Conservation (phyloP, 35 echinoderm and acorn worm species). For the Chiridota heheva region DNA sequence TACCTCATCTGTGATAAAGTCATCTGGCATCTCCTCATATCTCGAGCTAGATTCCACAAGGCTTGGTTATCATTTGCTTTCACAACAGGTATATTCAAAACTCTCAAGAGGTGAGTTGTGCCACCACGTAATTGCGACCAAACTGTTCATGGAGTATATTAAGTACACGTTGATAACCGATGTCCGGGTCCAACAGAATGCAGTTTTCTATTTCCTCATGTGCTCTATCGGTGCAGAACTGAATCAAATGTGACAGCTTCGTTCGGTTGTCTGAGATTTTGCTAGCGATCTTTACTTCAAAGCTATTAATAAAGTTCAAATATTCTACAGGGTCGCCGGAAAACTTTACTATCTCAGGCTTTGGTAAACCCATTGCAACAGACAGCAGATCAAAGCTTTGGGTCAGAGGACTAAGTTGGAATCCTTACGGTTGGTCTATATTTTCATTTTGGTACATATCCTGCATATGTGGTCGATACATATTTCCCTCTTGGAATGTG, state of each 20-base stretch:
- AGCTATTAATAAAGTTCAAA: slow-evolving; percentile 50
- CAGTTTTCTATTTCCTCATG: slow-evolving; percentile 44
- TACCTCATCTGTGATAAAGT: slow-evolving; percentile 39
- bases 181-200: slow-evolving; percentile 24
- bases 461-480: no score
- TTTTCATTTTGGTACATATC: no score
- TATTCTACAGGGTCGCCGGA: slow-evolving; percentile 43
- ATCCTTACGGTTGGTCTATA: no score
- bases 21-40: slow-evolving; percentile 48
- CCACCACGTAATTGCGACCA: slow-evolving; percentile 43
- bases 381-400: no score
- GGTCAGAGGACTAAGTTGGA: no score
- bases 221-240: slow-evolving; percentile 66
- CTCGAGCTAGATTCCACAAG: slow-evolving; percentile 44
- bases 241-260: slow-evolving; percentile 52
- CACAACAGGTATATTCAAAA: slow-evolving; percentile 13
- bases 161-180: slow-evolving; percentile 49
- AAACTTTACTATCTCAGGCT: slow-evolving; percentile 27
- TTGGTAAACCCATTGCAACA: slow-evolving; percentile 37
- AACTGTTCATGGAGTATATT: slow-evolving; percentile 66
- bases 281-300: slow-evolving; percentile 46
- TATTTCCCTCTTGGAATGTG: no score
- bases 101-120: slow-evolving; percentile 32
- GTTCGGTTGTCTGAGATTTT: slow-evolving; percentile 25
- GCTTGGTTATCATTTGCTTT: not conserved